Base-by-base conservation (phyloP, 2,888 invertebrate genomes). In the Odontomyia ornata region DNA sequence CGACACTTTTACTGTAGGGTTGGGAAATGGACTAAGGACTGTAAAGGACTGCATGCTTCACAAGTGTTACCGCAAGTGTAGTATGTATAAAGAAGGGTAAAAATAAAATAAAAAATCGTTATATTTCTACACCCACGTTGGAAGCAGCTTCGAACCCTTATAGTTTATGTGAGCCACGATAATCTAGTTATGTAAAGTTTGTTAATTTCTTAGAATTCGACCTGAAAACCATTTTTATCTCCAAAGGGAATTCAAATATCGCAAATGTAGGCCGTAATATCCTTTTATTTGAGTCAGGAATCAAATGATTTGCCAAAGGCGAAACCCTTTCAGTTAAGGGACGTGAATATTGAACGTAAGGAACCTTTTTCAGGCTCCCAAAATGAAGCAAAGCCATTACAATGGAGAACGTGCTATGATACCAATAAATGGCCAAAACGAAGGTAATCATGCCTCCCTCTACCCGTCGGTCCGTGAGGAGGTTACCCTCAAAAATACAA, bases 371-470 rank as follows among this genome's bases (percentile, higher is more conserved):
- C 18, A 15, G n/a, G 18, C 52, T 18, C 52, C 18, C 52, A 18
- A 52, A 52, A n/a, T 15, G 52, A 52, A 69, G 25, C 25, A 46
- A 15, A 46, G 25, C 25, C 23, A 43, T 23, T 36, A 9, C 36
- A 21, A 13, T 1, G 3, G 28, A 73, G 60, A 36, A 73, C 73
- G 60, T 73, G 73, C 60, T 57, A 30, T n/a, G 21, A 43, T 28
- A 13, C 57, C 73, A 73, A 60, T 60, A 73, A 60, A 73, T 18
- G 60, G 4, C n/a, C 36, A 47, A 30, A 52, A 57, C 21, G 73
- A 60, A 60, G 43, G 73, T 73, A 73, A 73, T 36, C 36, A 60
- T 60, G 18, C 52, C 15, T n/a, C 52, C 13, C 15, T 52, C 15
- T 15, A 18, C 4, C 52, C 9, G 9, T 52, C 13, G 5, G 52